Base-by-base conservation (phyloP, 2,797 vertebrate genomes). In the Trachops cirrhosus region DNA sequence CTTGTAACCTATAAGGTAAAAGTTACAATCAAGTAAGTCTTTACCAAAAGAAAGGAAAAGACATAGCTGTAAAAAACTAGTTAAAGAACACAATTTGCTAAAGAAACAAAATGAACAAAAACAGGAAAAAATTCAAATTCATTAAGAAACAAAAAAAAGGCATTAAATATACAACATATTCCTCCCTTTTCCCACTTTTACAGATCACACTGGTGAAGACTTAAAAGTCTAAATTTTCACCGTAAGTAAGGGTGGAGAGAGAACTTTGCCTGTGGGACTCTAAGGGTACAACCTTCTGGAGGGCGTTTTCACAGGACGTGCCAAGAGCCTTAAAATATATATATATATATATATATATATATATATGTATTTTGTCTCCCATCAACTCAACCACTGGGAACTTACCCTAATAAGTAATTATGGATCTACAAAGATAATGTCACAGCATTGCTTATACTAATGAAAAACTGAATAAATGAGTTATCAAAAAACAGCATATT, bases 111-210 rank as follows among this genome's bases (percentile, higher is more conserved):
- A 91, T 34, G 50, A 3, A 26, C 22, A 41, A 73, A 73, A 74
- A 74, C 29, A 85, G 29, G 21, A 46, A 91, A 92, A 88, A 73
- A 54, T 22, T 95, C 39, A 89, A 92, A 86, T 74, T 82, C n/a
- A 79, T 8, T 68, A 68, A 15, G 77, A 84, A 84, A 26, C 39
- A 48, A 46, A 32, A 41, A 50, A 74, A 34, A 34, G 18, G 70
- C 67, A 83, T 68, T 71, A 74, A 92, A 93, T 89, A 59, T 12
- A 86, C 1, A 93, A 5, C 15, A 62, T 24, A 93, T 16, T 54
- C 34, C 46, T 64, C 74, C 18, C 14, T 22, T 32, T 44, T 24
- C 24, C 12, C 71, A 50, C 34, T 87, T 87, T 54, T 70, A 48
- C 11, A 73, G 71, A 46, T 88, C 41, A 59, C 46, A 19, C 1